Base-by-base conservation (phyloP, 2,797 vertebrate genomes). In the Streptopelia turtur region DNA sequence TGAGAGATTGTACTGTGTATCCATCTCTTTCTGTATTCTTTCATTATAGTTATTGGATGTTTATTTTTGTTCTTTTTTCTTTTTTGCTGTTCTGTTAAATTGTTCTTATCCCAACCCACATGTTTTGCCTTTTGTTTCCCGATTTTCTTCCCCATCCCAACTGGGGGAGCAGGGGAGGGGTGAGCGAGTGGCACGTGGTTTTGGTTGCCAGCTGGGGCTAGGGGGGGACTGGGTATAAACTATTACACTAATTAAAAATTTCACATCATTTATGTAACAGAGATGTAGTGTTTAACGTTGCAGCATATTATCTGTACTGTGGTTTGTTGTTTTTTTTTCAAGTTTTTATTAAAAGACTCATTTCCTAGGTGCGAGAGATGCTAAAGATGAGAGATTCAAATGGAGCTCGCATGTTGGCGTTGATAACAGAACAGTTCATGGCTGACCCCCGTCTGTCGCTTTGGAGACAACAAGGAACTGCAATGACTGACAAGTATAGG, bases 361-460 rank as follows among this genome's bases (percentile, higher is more conserved):
- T 96, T 96, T 88, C 90, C 83, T 97, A 99, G 99, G 99, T 99
- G 96, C 98, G 99, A 94, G 99, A 99, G 97, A 99, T 99, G 99
- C 97, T 99, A 97, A 99, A 99, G 97, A 99, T 99, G 99, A 98
- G 99, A 90, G 99, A 99, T 97, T 99, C 99, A 76, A 99, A 99
- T 60, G 99, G 99, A 24, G 99, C 99, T 43, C 98, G 99, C 64
- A 99, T 99, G 99, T 97, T 99, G 98, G 99, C 99, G 2, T 97
- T 99, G 97, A 99, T 99, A 98, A 99, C 99, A 16, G 99, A 99
- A 94, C 99, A 99, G 97, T 99, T 99, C 98, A 99, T 99, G 99
- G 99, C 98, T 56, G 99, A 99, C 97, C 99, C 99, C 70, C 98
- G 99, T 60, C 98, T 99, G 87, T 98, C 98, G 7, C 98, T 99